Conservation (phyloP, 2,113 vertebrate genomes). For the Dicerorhinus sumatrensis region DNA sequence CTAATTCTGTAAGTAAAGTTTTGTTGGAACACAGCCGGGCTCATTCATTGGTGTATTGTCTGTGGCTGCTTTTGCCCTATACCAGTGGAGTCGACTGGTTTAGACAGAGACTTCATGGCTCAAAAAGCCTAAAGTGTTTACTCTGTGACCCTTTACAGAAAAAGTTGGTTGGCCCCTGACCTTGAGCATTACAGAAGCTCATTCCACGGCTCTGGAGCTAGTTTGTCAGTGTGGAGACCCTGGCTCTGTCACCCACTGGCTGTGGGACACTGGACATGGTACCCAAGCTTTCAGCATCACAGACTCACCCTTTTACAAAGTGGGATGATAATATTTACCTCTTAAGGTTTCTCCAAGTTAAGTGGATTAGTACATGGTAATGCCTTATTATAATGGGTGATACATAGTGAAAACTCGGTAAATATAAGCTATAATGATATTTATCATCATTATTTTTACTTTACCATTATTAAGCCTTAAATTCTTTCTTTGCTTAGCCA, state of each 20-base stretch:
- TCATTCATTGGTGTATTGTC: neutral
- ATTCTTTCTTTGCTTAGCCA: slow-evolving; percentile 4
- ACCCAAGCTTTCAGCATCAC: neutral
- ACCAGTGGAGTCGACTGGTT: neutral
- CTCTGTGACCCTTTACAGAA: neutral
- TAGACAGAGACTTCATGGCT: neutral
- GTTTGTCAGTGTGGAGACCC: neutral
- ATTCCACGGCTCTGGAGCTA: neutral
- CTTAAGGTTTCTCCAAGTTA: neutral
- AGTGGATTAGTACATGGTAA: neutral
- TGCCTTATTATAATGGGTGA: neutral
- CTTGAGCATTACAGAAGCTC: neutral
- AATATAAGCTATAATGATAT: neutral
- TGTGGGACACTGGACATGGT: neutral
- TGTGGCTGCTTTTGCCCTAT: neutral
- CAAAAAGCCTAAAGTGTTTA: neutral
- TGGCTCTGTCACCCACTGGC: neutral
- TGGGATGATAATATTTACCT: neutral
- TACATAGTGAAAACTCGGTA: neutral
- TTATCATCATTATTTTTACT: slow-evolving; percentile 17
- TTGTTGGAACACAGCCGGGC: neutral
- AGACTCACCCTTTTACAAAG: neutral
- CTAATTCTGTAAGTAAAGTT: neutral
- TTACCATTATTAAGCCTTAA: neutral
- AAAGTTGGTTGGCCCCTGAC: neutral